phyloP scores from a whole-genome alignment of 2,888 invertebrate species.

The Mesorhabditis spiculigera region DNA sequence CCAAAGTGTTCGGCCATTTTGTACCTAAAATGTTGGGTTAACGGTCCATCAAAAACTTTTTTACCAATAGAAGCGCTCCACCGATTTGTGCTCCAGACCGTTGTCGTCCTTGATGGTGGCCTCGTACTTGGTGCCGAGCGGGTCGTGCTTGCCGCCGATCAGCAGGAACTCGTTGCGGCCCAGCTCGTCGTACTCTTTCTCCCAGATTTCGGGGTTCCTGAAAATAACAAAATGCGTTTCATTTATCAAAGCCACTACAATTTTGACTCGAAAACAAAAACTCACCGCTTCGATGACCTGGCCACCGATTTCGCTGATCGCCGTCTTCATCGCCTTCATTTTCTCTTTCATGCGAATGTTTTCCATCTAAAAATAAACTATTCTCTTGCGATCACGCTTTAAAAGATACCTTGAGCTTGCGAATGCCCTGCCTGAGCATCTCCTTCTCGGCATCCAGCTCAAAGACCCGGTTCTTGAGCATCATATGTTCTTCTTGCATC shows the following conservation, averaged over 20 bases:
- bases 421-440: slow-evolving; percentile 45
- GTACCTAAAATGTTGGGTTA: slow-evolving; percentile 23
- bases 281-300: slow-evolving; percentile 7
- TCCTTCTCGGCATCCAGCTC: slow-evolving; percentile 48
- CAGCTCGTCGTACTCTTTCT: slow-evolving; percentile 44
- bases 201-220: slow-evolving; percentile 15
- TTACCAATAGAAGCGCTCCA: slow-evolving; percentile 48
- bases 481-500: slow-evolving; percentile 30
- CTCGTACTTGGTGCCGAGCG: slow-evolving; percentile 36
- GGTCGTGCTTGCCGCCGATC: slow-evolving; percentile 46
- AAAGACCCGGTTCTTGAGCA: slow-evolving; percentile 32
- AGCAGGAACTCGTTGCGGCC: slow-evolving; percentile 46
- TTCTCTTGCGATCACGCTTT: not conserved
- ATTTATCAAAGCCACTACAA: no score
- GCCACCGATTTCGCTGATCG: slow-evolving; percentile 17
- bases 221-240: no score
- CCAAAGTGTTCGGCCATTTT: slow-evolving; percentile 49
- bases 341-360: slow-evolving; percentile 44
- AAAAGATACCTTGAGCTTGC: slow-evolving; percentile 46
- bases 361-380: slow-evolving; percentile 33
- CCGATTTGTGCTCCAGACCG: slow-evolving; percentile 41
- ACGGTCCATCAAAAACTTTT: not conserved
- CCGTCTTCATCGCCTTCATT: slow-evolving; percentile 29
- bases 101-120: slow-evolving; percentile 33
- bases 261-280: no score